Evolutionary conservation across 2,888 invertebrate species (phyloP).

Genomic region (Steromphala cineraria): DNA sequence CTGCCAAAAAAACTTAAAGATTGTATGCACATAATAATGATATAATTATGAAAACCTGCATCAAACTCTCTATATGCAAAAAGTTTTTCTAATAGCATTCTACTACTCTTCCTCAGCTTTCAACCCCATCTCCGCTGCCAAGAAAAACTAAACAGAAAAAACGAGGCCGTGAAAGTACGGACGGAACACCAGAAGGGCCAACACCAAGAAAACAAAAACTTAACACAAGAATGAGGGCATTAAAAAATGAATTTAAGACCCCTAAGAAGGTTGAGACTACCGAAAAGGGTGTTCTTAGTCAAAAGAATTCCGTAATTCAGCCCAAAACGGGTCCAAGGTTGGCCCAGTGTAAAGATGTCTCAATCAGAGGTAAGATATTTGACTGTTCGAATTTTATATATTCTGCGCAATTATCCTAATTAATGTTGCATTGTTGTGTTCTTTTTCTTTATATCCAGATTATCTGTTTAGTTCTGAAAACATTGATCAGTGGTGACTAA

Average conservation of each 20-base stretch:
- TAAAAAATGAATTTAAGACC: conserved; percentile 26
- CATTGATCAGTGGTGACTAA: no score
- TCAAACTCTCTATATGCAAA: no score
- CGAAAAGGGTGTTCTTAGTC: conserved; percentile 22
- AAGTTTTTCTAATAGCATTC: no score
- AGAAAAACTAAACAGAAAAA: conserved; percentile 42
- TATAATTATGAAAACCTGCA: no score
- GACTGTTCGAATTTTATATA: no score
- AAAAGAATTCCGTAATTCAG: not conserved
- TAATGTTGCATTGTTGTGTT: no score
- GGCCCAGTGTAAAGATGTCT: conserved; percentile 62
- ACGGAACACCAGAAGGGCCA: conserved; percentile 49
- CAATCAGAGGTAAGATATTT: conserved; percentile 51
- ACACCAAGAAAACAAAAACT: conserved; percentile 47
- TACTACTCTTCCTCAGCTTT: not conserved
- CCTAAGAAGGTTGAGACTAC: conserved; percentile 27
- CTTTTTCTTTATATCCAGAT: no score
- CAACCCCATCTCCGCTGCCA: conserved; percentile 30
- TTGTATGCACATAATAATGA: no score
- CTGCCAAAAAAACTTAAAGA: conserved; percentile 35
- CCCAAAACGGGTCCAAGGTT: conserved; percentile 24
- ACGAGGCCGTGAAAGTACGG: conserved; percentile 38
- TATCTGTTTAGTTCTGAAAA: no score
- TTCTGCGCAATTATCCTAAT: no score
- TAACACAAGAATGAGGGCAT: conserved; percentile 38